Conservation (phyloP, 2,113 vertebrate genomes). For the Tringa solitaria region DNA sequence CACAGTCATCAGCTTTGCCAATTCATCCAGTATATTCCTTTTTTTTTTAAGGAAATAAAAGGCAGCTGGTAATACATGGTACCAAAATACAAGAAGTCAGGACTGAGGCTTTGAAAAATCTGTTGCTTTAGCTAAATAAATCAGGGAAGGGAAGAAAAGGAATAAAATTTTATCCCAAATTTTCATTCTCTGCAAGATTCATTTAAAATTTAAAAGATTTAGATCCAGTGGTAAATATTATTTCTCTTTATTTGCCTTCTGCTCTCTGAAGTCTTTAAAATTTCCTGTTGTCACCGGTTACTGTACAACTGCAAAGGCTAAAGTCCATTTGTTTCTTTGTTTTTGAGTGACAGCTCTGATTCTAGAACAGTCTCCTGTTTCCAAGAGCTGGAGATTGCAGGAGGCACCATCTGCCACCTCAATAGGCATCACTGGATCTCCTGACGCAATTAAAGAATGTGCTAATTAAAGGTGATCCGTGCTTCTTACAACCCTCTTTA, state of each 20-base stretch:
- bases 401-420: neutral
- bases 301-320: neutral
- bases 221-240: neutral
- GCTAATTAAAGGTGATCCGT: neutral
- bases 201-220: neutral
- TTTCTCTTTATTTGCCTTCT: neutral
- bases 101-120: neutral
- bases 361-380: neutral
- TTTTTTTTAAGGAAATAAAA: neutral
- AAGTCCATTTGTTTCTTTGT: neutral
- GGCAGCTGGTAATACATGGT: neutral
- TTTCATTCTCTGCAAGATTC: neutral
- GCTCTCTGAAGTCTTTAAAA: neutral
- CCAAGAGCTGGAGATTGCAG: neutral
- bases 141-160: neutral
- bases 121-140: neutral
- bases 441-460: accelerated
- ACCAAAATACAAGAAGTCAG: neutral
- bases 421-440: neutral
- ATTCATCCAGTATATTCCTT: neutral
- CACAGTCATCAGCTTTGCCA: constrained; percentile 20
- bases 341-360: neutral
- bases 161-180: neutral
- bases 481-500: neutral
- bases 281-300: neutral